Conservation (phyloP, 2,888 invertebrate species). For the Noctua janthe region DNA sequence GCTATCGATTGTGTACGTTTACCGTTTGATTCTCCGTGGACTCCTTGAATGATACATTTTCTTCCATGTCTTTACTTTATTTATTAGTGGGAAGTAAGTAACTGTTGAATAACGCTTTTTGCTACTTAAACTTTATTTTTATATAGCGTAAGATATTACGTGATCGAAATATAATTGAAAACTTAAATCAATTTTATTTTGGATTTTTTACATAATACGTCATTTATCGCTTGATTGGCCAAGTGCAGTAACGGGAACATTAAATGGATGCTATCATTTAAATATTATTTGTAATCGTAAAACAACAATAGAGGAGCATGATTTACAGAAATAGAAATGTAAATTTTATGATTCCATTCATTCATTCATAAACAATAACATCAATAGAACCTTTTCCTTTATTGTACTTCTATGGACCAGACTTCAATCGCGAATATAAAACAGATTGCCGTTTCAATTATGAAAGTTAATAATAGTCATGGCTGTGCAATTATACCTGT, state of each 20-base stretch:
- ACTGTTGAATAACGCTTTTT: not conserved
- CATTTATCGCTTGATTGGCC: constrained; percentile 8
- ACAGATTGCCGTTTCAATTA: constrained; percentile 9
- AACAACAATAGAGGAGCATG: constrained; percentile 46
- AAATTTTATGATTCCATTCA: constrained; percentile 50
- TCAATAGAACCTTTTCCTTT: constrained; percentile 41
- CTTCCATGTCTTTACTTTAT: not conserved
- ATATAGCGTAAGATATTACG: not conserved
- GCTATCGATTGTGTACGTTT: constrained; percentile 22
- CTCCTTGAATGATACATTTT: not conserved
- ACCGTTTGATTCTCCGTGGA: constrained; percentile 18
- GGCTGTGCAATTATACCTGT: not conserved
- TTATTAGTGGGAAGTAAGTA: not conserved
- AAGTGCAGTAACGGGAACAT: constrained; percentile 19
- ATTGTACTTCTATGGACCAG: constrained; percentile 39
- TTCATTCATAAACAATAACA: constrained; percentile 58
- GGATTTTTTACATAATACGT: not conserved
- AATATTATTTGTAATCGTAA: constrained; percentile 30
- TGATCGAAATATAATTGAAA: not conserved
- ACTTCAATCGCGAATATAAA: constrained; percentile 41
- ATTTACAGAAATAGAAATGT: constrained; percentile 48
- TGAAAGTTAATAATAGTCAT: not conserved
- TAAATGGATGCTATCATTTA: constrained; percentile 25
- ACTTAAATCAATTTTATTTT: not conserved
- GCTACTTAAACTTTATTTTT: not conserved